Base-by-base conservation (phyloP, 2,888 invertebrate species). In the Spodoptera picta region DNA sequence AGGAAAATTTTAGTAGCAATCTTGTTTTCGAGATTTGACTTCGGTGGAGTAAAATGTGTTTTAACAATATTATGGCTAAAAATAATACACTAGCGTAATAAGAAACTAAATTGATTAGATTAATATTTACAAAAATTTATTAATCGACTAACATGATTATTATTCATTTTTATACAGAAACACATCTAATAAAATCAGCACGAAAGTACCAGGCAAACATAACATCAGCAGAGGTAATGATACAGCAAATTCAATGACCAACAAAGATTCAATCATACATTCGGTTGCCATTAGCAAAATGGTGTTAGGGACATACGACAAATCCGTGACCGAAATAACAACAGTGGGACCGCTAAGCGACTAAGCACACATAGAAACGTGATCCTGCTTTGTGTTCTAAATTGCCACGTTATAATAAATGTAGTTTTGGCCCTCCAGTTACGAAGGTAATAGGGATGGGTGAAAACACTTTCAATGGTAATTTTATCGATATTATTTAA, bases 301-400 rank as follows among this genome's bases (percentile, higher is more conserved):
- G 69, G 81, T 71, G 69, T 69, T 73, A 64, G 76, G 73, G 75
- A 83, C 82, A 76, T 74, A 83, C 82, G 82, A 81, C 83, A 79
- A 79, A 77, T 73, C 66, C 86, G 87, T 84, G 87, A 83, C 79
- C 80, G 62, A 79, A 84, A 83, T 86, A 83, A 81, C 78, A 85
- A 86, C 80, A 69, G 60, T 49, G 53, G 53, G 52, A 52, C 54
- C 63, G 59, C 73, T 73, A 77, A 81, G 74, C 79, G 67, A 68
- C 77, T 80, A 70, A 78, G 74, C 79, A 81, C 71, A 84, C 80
- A 80, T 74, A 68, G 69, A 69, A 79, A 77, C 75, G 75, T 76
- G 78, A 79, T 72, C 75, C 70, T 65, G 77, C 76, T 83, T 83
- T 81, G 82, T 79, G 69, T 79, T 76, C 80, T 79, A 83, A 87